Evolutionary conservation across 2,888 invertebrate genomes (phyloP), one percentile per base, ranked within the genome.

Genomic region (Melitaea athalia): DNA sequence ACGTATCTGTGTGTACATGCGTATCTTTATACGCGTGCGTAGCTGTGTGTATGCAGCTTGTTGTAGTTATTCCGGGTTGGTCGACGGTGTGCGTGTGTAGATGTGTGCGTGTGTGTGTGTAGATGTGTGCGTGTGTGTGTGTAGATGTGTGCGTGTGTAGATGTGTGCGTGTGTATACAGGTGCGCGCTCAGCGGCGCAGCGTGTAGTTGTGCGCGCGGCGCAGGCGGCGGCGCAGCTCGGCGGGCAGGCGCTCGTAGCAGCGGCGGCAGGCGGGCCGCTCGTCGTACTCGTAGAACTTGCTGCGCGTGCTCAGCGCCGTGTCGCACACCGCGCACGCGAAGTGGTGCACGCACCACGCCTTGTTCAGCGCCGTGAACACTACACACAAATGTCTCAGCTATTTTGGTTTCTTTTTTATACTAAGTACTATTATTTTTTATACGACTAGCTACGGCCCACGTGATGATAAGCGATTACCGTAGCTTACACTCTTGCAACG

Each of bases 261-360:
- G 81, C 98, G 97, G 91, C 99, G 99, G 93, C 99, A 99, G 12
- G 98, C 98, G 45, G 99, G 99, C 82, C 98, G 98, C 91, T 99
- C 95, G 92, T 99, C 99, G 88, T 98, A 98, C 91, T 99, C 99
- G 89, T 98, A 99, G 93, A 99, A 99, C 91, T 99, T 99, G 53
- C 98, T 97, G 92, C 98, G 98, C 77, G 98, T 98, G 83, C 96
- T 98, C 94, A 98, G 96, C 81, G 99, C 97, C 80, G 96, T 96
- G 90, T 99, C 99, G 91, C 99, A 99, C 74, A 99, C 95, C 5
- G 98, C 96, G 89, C 99, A 99, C 63, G 99, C 97, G 89, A 99
- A 99, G 91, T 99, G 99, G 86, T 99, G 97, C 64, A 98, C 98
- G 89, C 99, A 99, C 99, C 99, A 99, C 57, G 99, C 98, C 92